A percentile compares a stretch with the other conserved stretches of the same genome.
These are phyloP conservation scores for Zaprionus ornatus DNA, from an alignment of 1,140 invertebrate genomes.

Conservation along the genomic window DNA sequence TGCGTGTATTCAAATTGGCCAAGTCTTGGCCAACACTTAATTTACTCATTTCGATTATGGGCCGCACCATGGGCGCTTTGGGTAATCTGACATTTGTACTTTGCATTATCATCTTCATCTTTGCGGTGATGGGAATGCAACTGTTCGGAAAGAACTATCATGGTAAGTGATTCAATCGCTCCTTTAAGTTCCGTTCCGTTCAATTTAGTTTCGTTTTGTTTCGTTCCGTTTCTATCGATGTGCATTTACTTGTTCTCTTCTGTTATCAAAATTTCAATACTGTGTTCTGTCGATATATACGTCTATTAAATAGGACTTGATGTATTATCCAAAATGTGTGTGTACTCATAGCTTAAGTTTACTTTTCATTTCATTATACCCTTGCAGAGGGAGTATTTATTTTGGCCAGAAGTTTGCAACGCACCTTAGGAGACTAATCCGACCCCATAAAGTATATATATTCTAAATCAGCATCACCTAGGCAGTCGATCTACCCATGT, in stretches of 20 bases:
- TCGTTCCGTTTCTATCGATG: slow-evolving; percentile 29
- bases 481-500: no score
- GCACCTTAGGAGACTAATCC: no score
- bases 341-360: not conserved
- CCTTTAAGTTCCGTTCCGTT: not conserved
- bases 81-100: slow-evolving; percentile 98
- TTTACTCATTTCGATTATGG: slow-evolving; percentile 98
- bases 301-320: not conserved
- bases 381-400: no score
- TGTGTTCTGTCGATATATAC: not conserved
- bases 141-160: slow-evolving; percentile 96
- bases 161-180: slow-evolving; percentile 86
- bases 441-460: no score
- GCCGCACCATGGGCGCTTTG: slow-evolving; percentile 97
- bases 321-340: not conserved
- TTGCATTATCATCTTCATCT: slow-evolving; percentile 98
- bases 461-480: no score
- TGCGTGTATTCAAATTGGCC: slow-evolving; percentile 98
- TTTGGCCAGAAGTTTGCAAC: no score
- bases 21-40: slow-evolving; percentile 99
- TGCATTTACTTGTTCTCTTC: slow-evolving; percentile 32
- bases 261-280: slow-evolving; percentile 8
- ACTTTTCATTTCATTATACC: not conserved
- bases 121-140: slow-evolving; percentile 99
- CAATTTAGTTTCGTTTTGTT: no score